Base-by-base conservation (phyloP, 2,888 invertebrate species). In the Cremastinae sp. region DNA sequence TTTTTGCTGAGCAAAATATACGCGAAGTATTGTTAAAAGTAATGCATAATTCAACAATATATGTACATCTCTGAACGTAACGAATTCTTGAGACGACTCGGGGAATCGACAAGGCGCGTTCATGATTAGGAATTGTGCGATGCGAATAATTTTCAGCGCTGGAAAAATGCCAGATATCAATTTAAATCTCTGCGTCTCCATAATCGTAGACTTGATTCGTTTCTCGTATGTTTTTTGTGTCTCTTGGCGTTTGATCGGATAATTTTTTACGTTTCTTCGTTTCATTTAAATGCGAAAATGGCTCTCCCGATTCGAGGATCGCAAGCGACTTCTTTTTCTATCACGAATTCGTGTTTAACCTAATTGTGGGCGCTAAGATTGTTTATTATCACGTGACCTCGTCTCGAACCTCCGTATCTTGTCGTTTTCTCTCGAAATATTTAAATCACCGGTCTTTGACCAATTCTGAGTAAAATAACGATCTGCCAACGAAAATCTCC, bases 71-170 rank as follows among this genome's bases (percentile, higher is more conserved):
- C 47, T 47, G 16, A 39, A 39, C 10, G 37, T 18, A 37, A 56
- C 35, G 10, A 56, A 16, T 43, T 12, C 28, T 47, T 39, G 41
- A 62, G 37, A 41, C 41, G 18, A 35, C 41, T 45, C 51, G 37
- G 35, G n/a, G 16, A 53, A 66, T 68, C 43, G 12, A 10, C 22
- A 28, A 72, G 62, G 62, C 22, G 39, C 37, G 35, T 53, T 59
- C 28, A 41, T 56, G 37, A 62, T 66, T 45, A 28, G 22, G 66
- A 75, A 75, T 75, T 75, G 75, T 75, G 75, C 75, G 75, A 75
- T 75, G 62, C 66, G 49, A 65, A 65, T 61, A 56, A 47, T n/a
- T 20, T 22, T 68, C 64, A 49, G 69, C 51, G 51, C 16, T 56
- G 28, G 45, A 56, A 71, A 64, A 64, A 72, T 39, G 9, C 14